phyloP scores from a whole-genome alignment of 2,888 invertebrate species.

The Heliothis peltigera region DNA sequence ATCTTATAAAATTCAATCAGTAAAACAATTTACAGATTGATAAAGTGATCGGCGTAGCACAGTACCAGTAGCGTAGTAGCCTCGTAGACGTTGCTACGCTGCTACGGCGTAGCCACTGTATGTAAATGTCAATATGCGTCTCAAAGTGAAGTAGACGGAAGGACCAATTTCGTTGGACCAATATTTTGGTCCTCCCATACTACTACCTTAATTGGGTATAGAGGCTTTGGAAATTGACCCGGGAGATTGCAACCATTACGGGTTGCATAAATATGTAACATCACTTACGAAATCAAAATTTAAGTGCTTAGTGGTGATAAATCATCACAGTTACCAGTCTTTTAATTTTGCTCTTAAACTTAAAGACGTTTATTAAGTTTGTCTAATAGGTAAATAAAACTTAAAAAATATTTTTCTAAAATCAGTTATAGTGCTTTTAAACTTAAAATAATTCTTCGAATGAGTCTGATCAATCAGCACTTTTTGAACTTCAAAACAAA shows the following conservation, averaged over 20 bases:
- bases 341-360: too few relatives aligned
- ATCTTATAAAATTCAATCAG: background rate
- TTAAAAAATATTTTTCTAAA: too few relatives aligned
- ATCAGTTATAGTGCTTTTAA: too few relatives aligned
- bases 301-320: background rate
- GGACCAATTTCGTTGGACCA: background rate
- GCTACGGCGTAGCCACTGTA: conserved; percentile 44
- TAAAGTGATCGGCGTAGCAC: conserved; percentile 25
- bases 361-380: too few relatives aligned
- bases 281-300: conserved; percentile 1
- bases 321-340: too few relatives aligned
- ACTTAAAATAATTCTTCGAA: too few relatives aligned
- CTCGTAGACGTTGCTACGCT: conserved; percentile 1
- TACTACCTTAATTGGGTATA: conserved; percentile 4
- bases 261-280: background rate
- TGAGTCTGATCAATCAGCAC: too few relatives aligned
- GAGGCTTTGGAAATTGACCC: conserved; percentile 3
- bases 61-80: background rate
- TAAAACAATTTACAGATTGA: conserved; percentile 2
- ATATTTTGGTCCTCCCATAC: conserved; percentile 3
- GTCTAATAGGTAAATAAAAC: too few relatives aligned
- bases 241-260: background rate
- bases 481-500: too few relatives aligned
- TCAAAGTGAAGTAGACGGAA: background rate
- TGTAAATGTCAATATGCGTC: conserved; percentile 18